Base-by-base conservation (phyloP, 2,113 vertebrate species). In the Cranoglanis bouderius region DNA sequence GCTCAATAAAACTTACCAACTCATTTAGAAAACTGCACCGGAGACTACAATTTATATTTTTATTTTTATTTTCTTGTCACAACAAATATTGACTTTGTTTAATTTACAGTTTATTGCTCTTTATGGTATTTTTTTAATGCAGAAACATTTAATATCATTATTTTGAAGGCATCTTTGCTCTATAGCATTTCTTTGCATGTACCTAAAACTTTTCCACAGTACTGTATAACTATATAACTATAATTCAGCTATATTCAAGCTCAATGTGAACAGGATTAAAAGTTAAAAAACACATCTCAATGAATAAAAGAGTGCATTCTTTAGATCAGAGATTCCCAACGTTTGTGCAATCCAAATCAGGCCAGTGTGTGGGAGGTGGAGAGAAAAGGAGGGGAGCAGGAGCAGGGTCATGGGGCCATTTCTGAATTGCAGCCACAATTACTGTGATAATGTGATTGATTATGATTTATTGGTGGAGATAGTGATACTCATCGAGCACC, bases 371-470 rank as follows among this genome's bases (percentile, higher is more conserved):
- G 32, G 53, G 53, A 82, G 51, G 80, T 82, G 18, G 19, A 38
- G n/a, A 57, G 49, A 32, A 32, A 8, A n/a, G 49, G n/a, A 9
- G 3, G 16, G n/a, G 78, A 6, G 13, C n/a, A 35, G n/a, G 18
- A 55, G 38, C 49, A 57, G 32, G 78, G 78, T 81, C 78, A 81
- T 55, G 51, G n/a, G 29, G n/a, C 21, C n/a, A 81, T 81, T n/a
- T 80, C 13, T 53, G 3, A 51, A 81, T 53, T n/a, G 49, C 8
- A n/a, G 16, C 1, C 38, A 75, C 32, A 19, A 38, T 75, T 75
- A 81, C 77, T 32, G 80, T 82, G 80, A 57, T 82, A 57, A 57
- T 82, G 21, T 57, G 80, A 13, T 57, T 82, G 51, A 82, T 57
- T 57, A 82, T 82, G 32, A 82, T 59, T 38, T 19, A 59, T 82